Evolutionary conservation across 2,888 invertebrate species (phyloP).

Genomic region (Drosophila fungiperda): DNA sequence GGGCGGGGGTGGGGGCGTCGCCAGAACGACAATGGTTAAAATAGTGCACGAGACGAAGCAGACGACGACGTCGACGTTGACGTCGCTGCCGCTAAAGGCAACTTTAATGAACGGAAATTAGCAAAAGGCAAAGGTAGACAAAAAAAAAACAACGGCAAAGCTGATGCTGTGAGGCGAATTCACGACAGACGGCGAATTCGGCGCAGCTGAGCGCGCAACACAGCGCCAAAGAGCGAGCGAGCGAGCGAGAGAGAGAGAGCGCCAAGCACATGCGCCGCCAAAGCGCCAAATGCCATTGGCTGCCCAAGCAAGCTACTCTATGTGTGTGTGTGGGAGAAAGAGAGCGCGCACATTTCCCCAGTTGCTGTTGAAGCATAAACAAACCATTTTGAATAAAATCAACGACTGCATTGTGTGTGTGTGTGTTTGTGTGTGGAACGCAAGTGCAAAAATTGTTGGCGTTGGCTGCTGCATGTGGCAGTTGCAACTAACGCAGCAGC

Average conservation of each 20-base stretch:
- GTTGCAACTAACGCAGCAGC: conserved; percentile 63
- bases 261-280: conserved; percentile 70
- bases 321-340: conserved; percentile 23
- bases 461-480: conserved; percentile 63
- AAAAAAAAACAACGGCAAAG: conserved; percentile 37
- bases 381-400: conserved; percentile 82
- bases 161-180: conserved; percentile 56
- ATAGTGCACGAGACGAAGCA: conserved; percentile 62
- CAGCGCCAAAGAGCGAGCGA: conserved; percentile 6
- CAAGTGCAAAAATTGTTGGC: conserved; percentile 59
- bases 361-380: conserved; percentile 68
- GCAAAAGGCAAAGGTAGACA: conserved; percentile 60
- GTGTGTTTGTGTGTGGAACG: conserved; percentile 58
- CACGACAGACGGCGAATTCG: conserved; percentile 45
- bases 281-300: conserved; percentile 70
- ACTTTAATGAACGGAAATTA: conserved; percentile 82
- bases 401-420: conserved; percentile 40
- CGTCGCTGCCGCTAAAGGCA: conserved; percentile 48
- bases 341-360: conserved; percentile 66
- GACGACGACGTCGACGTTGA: conserved; percentile 16
- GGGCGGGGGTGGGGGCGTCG: conserved; percentile 17
- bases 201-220: not conserved
- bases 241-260: conserved; percentile 30
- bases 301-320: conserved; percentile 22
- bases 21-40: conserved; percentile 43